Base-by-base conservation (phyloP, 1,140 invertebrate species). In the Drosophila arawakana region DNA sequence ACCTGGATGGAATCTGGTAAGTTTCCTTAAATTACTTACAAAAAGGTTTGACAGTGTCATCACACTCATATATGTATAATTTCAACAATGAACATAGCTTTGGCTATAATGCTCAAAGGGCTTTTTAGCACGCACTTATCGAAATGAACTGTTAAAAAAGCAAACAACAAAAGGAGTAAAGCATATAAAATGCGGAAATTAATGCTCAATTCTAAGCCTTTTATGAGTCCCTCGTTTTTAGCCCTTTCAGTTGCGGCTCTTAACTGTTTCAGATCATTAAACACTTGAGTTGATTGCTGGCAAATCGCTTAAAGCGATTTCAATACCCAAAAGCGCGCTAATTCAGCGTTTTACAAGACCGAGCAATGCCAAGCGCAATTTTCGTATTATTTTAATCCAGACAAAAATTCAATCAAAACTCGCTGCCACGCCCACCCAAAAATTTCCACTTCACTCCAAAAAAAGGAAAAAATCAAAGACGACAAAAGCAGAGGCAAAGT, bases 371-470 rank as follows among this genome's bases (percentile, higher is more conserved):
- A 35, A 69, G 59, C 59, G 61, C 65, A 60, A 70, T 86, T 59
- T 30, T 47, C 65, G 37, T 73, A 79, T 76, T 82, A 79, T 80
- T 76, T 66, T 88, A 85, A 82, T 79, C 76, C 61, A 79, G 62
- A 30, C 85, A 86, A 37, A 73, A 76, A 58, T 79, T 70, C 76
- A 79, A 78, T 85, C 60, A 73, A 86, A 86, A 81, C 71, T 86
- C 18, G n/a, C 21, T 52, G 18, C 7, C 15, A 9, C 10, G 0
- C 50, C 2, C 37, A n/a, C 2, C 2, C 18, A 21, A 21, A 1
- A 21, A 21, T 35, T 25, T 7, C 34, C 52, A 52, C 65, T 54
- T 46, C 37, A 21, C 15, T 1, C 15, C 47, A 49, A 65, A 70
- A 30, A 30, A 6, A 30, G 1, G 25, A 30, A 30, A 30, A 63